Evolutionary conservation across 2,797 vertebrate species (phyloP).

Genomic region (Cichlasoma orientale): DNA sequence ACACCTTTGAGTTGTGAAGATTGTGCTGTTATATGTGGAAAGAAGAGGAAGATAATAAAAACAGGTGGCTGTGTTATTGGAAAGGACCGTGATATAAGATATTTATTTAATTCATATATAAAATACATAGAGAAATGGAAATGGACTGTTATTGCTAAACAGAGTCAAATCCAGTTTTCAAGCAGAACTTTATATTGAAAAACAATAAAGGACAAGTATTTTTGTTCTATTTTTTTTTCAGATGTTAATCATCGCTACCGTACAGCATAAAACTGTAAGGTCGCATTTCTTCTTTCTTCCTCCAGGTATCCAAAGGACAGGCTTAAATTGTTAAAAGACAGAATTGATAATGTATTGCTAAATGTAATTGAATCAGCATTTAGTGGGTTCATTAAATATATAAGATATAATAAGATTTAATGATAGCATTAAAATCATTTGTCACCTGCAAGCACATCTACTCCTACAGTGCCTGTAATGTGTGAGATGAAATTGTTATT

Average conservation of each 20-base stretch:
- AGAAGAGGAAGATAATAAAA: slow-evolving; percentile 26
- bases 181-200: neutral
- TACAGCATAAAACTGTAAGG: neutral
- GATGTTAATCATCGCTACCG: neutral
- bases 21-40: neutral
- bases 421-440: neutral
- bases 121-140: slow-evolving; percentile 35
- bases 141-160: slow-evolving; percentile 36
- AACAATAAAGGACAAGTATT: neutral
- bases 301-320: neutral
- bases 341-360: neutral
- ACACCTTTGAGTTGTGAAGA: neutral
- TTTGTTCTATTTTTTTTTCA: neutral
- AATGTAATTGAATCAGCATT: neutral
- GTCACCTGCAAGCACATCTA: neutral
- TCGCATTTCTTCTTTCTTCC: neutral
- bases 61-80: slow-evolving; percentile 29
- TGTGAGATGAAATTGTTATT: neutral
- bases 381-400: neutral
- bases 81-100: slow-evolving; percentile 31
- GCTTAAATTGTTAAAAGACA: neutral
- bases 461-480: neutral
- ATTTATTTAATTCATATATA: slow-evolving; percentile 35
- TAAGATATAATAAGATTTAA: neutral
- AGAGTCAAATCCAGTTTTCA: slow-evolving; percentile 13